phyloP scores from a whole-genome alignment of 2,888 invertebrate species.

The Drosophila subsilvestris region DNA sequence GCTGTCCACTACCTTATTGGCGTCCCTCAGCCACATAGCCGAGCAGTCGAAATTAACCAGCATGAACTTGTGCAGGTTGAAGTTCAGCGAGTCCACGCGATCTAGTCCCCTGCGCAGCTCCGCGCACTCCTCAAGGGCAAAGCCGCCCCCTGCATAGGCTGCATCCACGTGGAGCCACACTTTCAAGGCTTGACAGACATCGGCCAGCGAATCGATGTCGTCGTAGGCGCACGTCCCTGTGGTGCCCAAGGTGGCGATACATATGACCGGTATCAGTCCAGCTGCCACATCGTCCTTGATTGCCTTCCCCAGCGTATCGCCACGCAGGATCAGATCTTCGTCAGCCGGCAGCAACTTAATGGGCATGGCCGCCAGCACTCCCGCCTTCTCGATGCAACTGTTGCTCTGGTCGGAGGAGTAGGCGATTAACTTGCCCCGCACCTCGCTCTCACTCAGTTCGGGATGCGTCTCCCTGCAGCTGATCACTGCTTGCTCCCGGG shows the following conservation, averaged over 20 bases:
- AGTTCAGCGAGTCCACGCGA: constrained; percentile 94
- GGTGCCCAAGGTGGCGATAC: constrained; percentile 93
- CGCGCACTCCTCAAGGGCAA: constrained; percentile 95
- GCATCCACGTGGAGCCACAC: constrained; percentile 98
- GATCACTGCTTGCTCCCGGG: constrained; percentile 88
- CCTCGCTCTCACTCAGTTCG: constrained; percentile 86
- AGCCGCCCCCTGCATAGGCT: constrained; percentile 96
- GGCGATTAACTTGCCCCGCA: constrained; percentile 90
- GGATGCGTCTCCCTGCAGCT: constrained; percentile 86
- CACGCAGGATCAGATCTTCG: constrained; percentile 89
- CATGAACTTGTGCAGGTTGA: constrained; percentile 98
- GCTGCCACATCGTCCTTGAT: constrained; percentile 90
- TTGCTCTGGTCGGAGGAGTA: constrained; percentile 95
- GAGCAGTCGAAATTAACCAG: constrained; percentile 98
- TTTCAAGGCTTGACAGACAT: constrained; percentile 89
- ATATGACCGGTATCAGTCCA: constrained; percentile 95
- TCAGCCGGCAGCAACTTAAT: constrained; percentile 88
- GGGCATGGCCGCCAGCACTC: constrained; percentile 90
- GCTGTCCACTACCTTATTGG: constrained; percentile 91
- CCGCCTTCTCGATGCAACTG: constrained; percentile 95
- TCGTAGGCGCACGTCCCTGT: constrained; percentile 97
- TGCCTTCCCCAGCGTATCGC: constrained; percentile 88
- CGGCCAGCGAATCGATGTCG: constrained; percentile 92
- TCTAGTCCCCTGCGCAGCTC: constrained; percentile 91
- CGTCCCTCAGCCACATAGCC: constrained; percentile 95